A percentile compares a stretch with the other conserved stretches of the same genome.
phyloP scores from a whole-genome alignment of 1,140 invertebrate genomes.

The Drosophila obscura region DNA sequence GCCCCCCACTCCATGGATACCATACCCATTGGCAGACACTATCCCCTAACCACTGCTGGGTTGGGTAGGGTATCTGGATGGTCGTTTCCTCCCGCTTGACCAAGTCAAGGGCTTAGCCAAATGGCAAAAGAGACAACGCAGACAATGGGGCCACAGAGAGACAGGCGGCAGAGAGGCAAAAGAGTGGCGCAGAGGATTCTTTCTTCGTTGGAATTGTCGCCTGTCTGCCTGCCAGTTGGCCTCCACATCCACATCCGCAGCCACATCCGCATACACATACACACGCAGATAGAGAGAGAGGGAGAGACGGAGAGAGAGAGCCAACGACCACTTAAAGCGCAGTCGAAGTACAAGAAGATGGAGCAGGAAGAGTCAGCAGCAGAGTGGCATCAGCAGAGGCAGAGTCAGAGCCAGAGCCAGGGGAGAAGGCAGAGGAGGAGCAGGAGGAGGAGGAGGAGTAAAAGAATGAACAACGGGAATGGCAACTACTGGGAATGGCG shows the following conservation, averaged over 20 bases:
- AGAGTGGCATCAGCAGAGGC: neutral
- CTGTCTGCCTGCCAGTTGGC: conserved; percentile 45
- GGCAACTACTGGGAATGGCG: conserved; percentile 69
- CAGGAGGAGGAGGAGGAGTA: neutral
- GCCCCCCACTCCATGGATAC: too few species aligned
- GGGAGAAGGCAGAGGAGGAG: neutral
- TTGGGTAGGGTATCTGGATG: conserved; percentile 8
- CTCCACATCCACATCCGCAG: conserved; percentile 46
- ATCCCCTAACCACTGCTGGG: neutral
- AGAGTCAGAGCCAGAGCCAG: too few species aligned
- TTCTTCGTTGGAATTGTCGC: conserved; percentile 47
- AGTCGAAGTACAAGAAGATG: conserved; percentile 31
- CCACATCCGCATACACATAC: conserved; percentile 38
- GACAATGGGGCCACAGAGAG: conserved; percentile 48
- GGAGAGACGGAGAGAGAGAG: conserved; percentile 52
- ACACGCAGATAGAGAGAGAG: conserved; percentile 36
- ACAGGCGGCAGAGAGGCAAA: conserved; percentile 45
- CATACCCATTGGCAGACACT: neutral
- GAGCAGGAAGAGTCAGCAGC: neutral
- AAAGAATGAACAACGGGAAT: conserved; percentile 38
- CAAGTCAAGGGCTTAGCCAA: conserved; percentile 52
- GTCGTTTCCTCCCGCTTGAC: conserved; percentile 11
- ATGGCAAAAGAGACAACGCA: conserved; percentile 19
- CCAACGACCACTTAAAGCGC: conserved; percentile 66
- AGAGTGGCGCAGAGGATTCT: conserved; percentile 41